phyloP scores from a whole-genome alignment of 1,140 invertebrate species.

The Solenopsis invicta region DNA sequence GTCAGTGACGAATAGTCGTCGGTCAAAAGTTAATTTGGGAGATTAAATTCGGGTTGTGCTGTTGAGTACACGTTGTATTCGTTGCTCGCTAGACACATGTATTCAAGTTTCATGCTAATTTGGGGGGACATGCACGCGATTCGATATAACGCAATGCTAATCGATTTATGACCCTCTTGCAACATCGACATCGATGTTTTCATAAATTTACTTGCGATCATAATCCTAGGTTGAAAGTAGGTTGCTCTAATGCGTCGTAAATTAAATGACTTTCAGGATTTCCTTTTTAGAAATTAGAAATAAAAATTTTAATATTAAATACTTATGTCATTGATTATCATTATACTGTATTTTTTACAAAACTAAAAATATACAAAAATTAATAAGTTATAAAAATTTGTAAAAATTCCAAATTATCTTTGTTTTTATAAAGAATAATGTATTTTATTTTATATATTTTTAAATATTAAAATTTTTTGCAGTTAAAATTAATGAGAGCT shows the following conservation, averaged over 20 bases:
- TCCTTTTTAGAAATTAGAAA: neutral
- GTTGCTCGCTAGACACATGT: neutral
- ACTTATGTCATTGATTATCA: neutral
- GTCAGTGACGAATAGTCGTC: constrained; percentile 49
- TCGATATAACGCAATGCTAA: constrained; percentile 9
- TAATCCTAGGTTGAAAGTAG: neutral
- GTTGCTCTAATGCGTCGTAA: neutral
- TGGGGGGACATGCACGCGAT: neutral
- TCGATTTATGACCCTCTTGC: constrained; percentile 17
- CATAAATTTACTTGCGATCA: neutral
- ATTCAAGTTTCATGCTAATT: constrained; percentile 29
- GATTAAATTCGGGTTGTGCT: constrained; percentile 9
- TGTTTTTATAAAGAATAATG: no score
- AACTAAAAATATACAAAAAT: no score
- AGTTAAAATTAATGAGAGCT: no score
- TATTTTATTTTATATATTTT: no score
- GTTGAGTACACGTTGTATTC: constrained; percentile 13
- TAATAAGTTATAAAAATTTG: no score
- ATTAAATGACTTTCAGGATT: neutral
- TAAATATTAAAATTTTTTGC: no score
- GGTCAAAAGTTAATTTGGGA: constrained; percentile 46
- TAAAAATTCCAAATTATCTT: no score
- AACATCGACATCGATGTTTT: neutral
- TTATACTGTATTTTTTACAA: no score
- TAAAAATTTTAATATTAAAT: neutral